Conservation (phyloP, 2,888 invertebrate species). For the Parapristionchus giblindavisi region DNA sequence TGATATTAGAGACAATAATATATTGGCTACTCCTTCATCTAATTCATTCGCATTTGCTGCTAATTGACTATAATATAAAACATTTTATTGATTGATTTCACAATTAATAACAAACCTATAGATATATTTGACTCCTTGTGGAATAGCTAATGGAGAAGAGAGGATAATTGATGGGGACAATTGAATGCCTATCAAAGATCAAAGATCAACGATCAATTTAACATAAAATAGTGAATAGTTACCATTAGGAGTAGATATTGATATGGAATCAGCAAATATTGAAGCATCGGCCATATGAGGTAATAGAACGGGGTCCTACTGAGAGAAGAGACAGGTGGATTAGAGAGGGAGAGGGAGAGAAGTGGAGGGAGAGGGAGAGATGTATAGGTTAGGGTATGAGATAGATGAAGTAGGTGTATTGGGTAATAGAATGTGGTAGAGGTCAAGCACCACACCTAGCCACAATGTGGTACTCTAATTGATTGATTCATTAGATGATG, state of each 20-base stretch:
- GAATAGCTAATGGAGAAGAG: constrained; percentile 31
- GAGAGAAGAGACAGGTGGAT: neutral
- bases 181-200: constrained; percentile 19
- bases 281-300: constrained; percentile 17
- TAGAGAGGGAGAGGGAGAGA: constrained; percentile 11
- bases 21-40: constrained; percentile 37
- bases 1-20: constrained; percentile 28
- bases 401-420: constrained; percentile 8
- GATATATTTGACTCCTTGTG: constrained; percentile 38
- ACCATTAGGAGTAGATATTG: constrained; percentile 33
- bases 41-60: constrained; percentile 39
- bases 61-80: constrained; percentile 19
- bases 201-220: neutral
- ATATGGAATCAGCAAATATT: constrained; percentile 33
- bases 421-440: constrained; percentile 28
- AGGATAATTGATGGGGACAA: constrained; percentile 32
- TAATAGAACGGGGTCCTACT: neutral
- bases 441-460: neutral
- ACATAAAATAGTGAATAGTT: neutral
- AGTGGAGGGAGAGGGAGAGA: constrained; percentile 6
- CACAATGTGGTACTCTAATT: neutral
- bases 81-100: no score
- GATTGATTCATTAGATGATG: constrained; percentile 25
- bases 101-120: constrained; percentile 8
- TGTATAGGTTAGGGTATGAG: constrained; percentile 5